Conservation (phyloP, 2,888 invertebrate genomes). For the Drosophila borborema region DNA sequence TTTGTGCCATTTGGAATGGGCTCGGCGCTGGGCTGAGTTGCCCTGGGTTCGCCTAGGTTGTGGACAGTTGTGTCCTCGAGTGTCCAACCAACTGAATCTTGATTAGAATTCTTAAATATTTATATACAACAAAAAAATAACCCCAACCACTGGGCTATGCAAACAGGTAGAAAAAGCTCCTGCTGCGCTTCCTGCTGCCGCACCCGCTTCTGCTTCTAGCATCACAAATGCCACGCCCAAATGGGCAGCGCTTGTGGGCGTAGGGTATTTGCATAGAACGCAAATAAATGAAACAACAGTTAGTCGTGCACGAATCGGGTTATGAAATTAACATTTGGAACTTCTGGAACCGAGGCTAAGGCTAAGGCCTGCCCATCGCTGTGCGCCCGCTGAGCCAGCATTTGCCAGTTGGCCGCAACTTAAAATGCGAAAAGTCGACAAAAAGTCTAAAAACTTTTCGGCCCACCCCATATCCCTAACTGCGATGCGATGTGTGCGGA, state of each 20-base stretch:
- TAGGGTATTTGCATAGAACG: conserved; percentile 77
- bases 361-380: conserved; percentile 7
- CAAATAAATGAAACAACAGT: conserved; percentile 79
- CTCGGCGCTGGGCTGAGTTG: neutral
- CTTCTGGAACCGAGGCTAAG: conserved; percentile 6
- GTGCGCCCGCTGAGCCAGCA: conserved; percentile 69
- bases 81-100: conserved; percentile 83
- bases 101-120: conserved; percentile 85
- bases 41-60: neutral
- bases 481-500: conserved; percentile 15
- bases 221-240: conserved; percentile 43
- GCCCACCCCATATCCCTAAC: conserved; percentile 41
- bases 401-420: conserved; percentile 71
- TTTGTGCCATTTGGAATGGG: conserved; percentile 56
- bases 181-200: neutral
- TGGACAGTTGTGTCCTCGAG: conserved; percentile 18
- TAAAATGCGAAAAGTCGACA: conserved; percentile 80
- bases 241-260: conserved; percentile 46
- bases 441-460: conserved; percentile 81
- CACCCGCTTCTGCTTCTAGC: conserved; percentile 11
- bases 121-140: conserved; percentile 76
- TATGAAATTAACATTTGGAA: conserved; percentile 81
- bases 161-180: conserved; percentile 63
- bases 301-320: conserved; percentile 74
- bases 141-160: conserved; percentile 43